Conservation (phyloP, 2,888 invertebrate genomes). For the Drosophila ustulata region DNA sequence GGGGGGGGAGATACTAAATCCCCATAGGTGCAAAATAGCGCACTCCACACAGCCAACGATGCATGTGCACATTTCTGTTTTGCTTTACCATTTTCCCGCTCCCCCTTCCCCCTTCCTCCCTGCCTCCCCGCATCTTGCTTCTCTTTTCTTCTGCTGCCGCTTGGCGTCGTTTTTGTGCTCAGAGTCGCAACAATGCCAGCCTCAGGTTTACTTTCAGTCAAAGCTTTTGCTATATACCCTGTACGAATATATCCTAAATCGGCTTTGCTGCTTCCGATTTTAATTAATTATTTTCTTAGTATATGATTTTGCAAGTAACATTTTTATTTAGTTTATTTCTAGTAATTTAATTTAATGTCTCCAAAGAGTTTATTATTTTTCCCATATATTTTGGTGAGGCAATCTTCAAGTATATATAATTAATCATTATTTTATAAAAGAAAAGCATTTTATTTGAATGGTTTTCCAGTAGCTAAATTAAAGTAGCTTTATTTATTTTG, state of each 20-base stretch:
- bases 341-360: too few species aligned
- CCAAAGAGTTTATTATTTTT: too few species aligned
- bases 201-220: conserved; percentile 13
- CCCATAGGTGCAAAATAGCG: conserved; percentile 80
- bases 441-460: too few species aligned
- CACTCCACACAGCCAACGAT: conserved; percentile 70
- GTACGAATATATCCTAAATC: not conserved
- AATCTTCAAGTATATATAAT: too few species aligned
- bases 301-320: too few species aligned
- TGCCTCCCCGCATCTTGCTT: not conserved
- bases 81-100: conserved; percentile 24
- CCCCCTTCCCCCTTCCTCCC: too few species aligned
- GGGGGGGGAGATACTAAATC: conserved; percentile 51
- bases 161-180: conserved; percentile 19
- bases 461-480: too few species aligned
- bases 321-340: too few species aligned
- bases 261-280: not conserved
- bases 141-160: not conserved
- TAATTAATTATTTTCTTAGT: not conserved
- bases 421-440: not conserved
- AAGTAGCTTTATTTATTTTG: too few species aligned
- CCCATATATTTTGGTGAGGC: too few species aligned
- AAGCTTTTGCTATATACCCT: conserved; percentile 19
- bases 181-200: conserved; percentile 9
- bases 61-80: conserved; percentile 71